Evolutionary conservation across 2,113 vertebrate species (phyloP).

Genomic region (Microtus ochrogaster): DNA sequence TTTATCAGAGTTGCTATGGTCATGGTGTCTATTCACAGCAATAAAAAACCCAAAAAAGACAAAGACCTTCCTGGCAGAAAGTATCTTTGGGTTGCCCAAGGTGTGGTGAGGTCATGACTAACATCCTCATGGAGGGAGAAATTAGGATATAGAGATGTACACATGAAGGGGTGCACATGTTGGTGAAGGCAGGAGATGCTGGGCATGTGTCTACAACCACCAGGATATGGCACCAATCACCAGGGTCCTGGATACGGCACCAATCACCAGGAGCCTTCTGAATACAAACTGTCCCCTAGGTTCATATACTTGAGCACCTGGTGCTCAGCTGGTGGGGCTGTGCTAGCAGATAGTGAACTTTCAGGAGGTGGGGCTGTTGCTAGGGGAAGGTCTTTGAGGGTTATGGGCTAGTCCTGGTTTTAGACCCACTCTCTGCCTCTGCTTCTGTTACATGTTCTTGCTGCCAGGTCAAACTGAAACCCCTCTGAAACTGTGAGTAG

Average conservation of each 20-base stretch:
- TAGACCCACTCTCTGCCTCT: too few relatives aligned
- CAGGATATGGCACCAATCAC: accelerated
- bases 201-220: background rate
- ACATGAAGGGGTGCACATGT: background rate
- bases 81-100: background rate
- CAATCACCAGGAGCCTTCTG: background rate
- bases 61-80: background rate
- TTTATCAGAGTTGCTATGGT: background rate
- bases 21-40: background rate
- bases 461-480: background rate
- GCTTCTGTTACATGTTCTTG: background rate
- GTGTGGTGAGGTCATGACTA: background rate
- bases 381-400: background rate
- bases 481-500: background rate
- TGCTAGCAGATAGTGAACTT: background rate
- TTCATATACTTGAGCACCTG: background rate
- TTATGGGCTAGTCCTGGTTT: background rate
- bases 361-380: background rate
- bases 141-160: background rate
- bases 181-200: background rate
- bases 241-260: background rate
- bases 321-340: background rate
- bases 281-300: background rate
- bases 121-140: background rate
- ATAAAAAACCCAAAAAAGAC: background rate